Evolutionary conservation across 2,888 invertebrate genomes (phyloP).

Genomic region (Amaurobius ferox): DNA sequence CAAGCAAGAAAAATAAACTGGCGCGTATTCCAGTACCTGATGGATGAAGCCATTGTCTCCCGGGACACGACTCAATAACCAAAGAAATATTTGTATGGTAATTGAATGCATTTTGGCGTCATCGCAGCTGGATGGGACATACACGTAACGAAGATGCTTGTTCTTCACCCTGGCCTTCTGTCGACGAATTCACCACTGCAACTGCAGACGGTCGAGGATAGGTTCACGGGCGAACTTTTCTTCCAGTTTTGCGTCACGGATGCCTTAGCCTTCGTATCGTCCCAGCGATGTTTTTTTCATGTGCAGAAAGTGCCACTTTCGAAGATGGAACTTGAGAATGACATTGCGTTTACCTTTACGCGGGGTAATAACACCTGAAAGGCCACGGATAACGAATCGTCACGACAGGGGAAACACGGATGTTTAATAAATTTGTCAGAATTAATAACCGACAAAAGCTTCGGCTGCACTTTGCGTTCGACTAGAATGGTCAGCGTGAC

Average conservation of each 20-base stretch:
- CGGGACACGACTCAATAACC: slow-evolving; percentile 46
- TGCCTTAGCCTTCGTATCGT: neutral
- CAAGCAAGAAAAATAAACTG: neutral
- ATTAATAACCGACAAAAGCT: too few relatives aligned
- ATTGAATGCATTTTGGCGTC: slow-evolving; percentile 15
- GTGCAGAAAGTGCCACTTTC: too few relatives aligned
- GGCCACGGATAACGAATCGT: too few relatives aligned
- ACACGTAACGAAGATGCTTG: neutral
- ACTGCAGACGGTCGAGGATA: neutral
- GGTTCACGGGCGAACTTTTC: slow-evolving; percentile 30
- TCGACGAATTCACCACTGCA: neutral
- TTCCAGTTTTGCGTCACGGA: neutral
- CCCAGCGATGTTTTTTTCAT: too few relatives aligned
- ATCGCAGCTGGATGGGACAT: slow-evolving; percentile 22
- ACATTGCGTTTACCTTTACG: too few relatives aligned
- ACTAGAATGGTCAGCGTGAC: too few relatives aligned
- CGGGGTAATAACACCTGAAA: too few relatives aligned
- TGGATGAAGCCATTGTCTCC: slow-evolving; percentile 10
- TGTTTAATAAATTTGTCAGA: too few relatives aligned
- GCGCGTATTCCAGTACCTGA: slow-evolving; percentile 7
- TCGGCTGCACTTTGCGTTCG: too few relatives aligned
- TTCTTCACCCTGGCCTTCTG: neutral
- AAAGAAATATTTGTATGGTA: slow-evolving; percentile 23
- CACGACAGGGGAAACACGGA: too few relatives aligned
- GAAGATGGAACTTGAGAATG: too few relatives aligned